These are phyloP conservation scores for Dermochelys coriacea DNA, from an alignment of 2,797 vertebrate genomes.

Conservation along the genomic window DNA sequence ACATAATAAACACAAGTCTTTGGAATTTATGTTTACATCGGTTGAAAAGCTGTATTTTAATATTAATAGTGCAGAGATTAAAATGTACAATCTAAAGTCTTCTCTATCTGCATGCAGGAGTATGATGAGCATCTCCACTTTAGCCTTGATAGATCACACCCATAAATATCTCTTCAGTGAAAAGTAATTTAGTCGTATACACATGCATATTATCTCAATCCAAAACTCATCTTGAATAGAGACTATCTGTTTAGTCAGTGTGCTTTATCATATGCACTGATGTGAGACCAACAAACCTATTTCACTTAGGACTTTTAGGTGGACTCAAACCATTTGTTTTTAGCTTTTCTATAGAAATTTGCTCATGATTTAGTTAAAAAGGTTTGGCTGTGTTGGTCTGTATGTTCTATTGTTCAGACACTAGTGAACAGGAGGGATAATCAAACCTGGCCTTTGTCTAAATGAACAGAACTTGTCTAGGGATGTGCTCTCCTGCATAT, in stretches of 20 bases:
- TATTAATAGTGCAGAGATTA: neutral
- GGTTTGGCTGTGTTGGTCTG: neutral
- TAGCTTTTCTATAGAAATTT: constrained; percentile 40
- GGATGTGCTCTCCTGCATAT: neutral
- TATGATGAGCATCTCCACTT: constrained; percentile 4
- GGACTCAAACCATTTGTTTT: constrained; percentile 48
- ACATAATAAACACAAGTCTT: neutral
- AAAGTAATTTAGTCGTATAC: constrained; percentile 65
- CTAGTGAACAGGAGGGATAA: neutral
- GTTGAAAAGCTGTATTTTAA: neutral
- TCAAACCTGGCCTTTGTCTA: neutral
- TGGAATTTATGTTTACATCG: constrained; percentile 17
- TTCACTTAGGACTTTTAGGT: constrained; percentile 45
- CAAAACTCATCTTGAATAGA: constrained; percentile 54
- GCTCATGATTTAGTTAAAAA: constrained; percentile 42
- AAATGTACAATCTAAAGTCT: neutral
- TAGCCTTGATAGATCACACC: constrained; percentile 62
- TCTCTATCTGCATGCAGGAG: neutral
- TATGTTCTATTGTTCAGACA: neutral
- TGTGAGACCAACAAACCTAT: constrained; percentile 59
- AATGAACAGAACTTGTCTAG: neutral
- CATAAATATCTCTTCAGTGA: constrained; percentile 63
- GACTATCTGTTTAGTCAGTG: constrained; percentile 51
- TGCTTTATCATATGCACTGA: constrained; percentile 51
- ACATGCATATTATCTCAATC: constrained; percentile 52